phyloP scores from a whole-genome alignment of 2,797 vertebrate genomes.

The Amblyopsis hoosieri region DNA sequence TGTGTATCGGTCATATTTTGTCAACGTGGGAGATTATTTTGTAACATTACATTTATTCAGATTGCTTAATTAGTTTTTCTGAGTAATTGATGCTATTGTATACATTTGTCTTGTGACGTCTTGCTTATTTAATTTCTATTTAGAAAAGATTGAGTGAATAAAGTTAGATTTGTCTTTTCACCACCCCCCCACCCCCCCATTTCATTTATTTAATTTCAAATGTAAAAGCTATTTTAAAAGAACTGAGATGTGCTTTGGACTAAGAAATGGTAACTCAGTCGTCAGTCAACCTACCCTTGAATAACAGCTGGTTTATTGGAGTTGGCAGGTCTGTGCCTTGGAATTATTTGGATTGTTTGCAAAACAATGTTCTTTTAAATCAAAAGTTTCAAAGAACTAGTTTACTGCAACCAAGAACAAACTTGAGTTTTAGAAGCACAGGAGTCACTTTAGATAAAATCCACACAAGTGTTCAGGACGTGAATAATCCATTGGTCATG shows the following conservation, averaged over 20 bases:
- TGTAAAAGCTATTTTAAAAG: constrained; percentile 24
- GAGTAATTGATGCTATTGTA: constrained; percentile 52
- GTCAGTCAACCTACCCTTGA: no score
- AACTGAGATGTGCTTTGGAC: constrained; percentile 26
- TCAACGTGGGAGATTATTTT: constrained; percentile 1
- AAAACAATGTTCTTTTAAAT: constrained; percentile 3
- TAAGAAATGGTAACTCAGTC: constrained; percentile 8
- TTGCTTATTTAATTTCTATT: constrained; percentile 65
- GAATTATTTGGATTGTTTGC: constrained; percentile 15
- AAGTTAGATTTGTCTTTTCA: constrained; percentile 39
- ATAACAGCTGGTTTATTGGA: no score
- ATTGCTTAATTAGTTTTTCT: constrained; percentile 19
- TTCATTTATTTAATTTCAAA: constrained; percentile 49
- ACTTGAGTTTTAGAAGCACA: constrained; percentile 27
- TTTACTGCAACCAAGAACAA: constrained; percentile 4
- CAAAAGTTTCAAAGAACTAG: constrained; percentile 14
- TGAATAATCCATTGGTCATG: no score
- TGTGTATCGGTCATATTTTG: constrained; percentile 6
- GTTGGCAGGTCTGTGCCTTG: constrained; percentile 6
- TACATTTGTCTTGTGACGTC: constrained; percentile 43
- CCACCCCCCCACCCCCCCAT: constrained; percentile 43
- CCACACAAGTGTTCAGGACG: no score
- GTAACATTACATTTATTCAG: constrained; percentile 18
- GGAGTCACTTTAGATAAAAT: neutral
- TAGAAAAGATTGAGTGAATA: constrained; percentile 61